Evolutionary conservation across 2,113 vertebrate species (phyloP), one percentile per base, ranked within the genome.

Genomic region (Notiomystis cincta): DNA sequence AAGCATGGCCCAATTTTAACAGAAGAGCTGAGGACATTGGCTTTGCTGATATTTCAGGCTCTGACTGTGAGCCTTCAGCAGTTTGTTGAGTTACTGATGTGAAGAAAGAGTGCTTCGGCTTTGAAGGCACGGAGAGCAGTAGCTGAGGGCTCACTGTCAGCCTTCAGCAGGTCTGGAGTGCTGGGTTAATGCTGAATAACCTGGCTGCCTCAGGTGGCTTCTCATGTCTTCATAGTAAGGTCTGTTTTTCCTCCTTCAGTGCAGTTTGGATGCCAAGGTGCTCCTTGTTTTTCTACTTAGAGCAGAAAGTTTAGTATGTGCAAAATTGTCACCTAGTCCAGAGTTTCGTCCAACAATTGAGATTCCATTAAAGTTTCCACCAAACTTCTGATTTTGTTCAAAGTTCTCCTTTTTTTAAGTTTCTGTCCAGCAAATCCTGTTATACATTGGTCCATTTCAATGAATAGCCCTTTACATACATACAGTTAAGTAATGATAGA

Each of bases 161-260:
- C 31, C 33, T 33, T 5, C 35, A 47, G 33, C 50, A 19, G 15
- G 16, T 45, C 45, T 70, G 81, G 13, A 54, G 66, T 57, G n/a
- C 57, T 62, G 28, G n/a, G 35, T 44, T 71, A 15, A 25, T 0
- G 0, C 1, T 56, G 31, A 33, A 3, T 61, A 45, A 78, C 0
- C 1, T 42, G 56, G 11, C 53, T 65, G 48, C 58, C 61, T 85
- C 61, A 15, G 60, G 40, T 67, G 60, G 6, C 38, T 71, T 56
- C 72, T 23, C 15, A 30, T 40, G 14, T 20, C 45, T 70, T 54
- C 11, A 38, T 24, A 66, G 56, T 21, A 50, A 77, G 25, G 24
- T 65, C 53, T 82, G 30, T 1, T 10, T 25, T 70, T 67, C 40
- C 15, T 48, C 23, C 17, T 61, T 53, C 38, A 13, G 5, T 54